Evolutionary conservation across 2,888 invertebrate species (phyloP), one percentile per base, ranked within the genome.

Genomic region (Tetanocera ferruginea): DNA sequence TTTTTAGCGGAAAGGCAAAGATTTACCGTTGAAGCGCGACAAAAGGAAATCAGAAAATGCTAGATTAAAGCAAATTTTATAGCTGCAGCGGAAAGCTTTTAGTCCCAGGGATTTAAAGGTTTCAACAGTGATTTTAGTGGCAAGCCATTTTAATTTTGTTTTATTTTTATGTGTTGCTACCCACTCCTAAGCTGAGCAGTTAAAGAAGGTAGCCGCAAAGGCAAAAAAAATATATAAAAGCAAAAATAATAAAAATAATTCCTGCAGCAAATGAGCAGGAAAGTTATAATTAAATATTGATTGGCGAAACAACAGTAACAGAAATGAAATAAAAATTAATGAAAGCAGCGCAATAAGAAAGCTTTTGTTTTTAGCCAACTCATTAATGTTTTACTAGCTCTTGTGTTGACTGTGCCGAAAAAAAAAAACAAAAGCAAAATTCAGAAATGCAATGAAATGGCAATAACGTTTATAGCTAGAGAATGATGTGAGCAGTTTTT

Each of bases 281-380:
- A 64, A 64, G 31, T n/a, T 67, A 9, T 67, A 67, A 67, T 67
- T 67, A 67, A 37, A 67, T 67, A 67, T 67, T 67, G 67, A 67
- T 67, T 67, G 43, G 67, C 19, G 5, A 60, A 28, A 60, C 28
- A 60, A 60, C 60, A 60, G 25, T 17, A 60, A 28, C 60, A 60
- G 60, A 28, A 60, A 60, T 19, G 14, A 28, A 19, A 60, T 28
- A 25, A 60, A 60, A 60, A 19, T 60, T 60, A 60, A 28, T 60
- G 25, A 23, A 9, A 60, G 28, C 4, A 25, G 5, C 5, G 28
- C 25, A 60, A 5, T 23, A 25, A 25, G 57, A 28, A 60, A 23
- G 14, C 14, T 25, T 60, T 28, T 5, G 25, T 60, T 23, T 57
- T 28, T 43, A 43, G 43, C 11, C 43, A 43, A 43, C 43, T 43